phyloP scores from a whole-genome alignment of 1,140 invertebrate species.

The Matsumurasca onukii region DNA sequence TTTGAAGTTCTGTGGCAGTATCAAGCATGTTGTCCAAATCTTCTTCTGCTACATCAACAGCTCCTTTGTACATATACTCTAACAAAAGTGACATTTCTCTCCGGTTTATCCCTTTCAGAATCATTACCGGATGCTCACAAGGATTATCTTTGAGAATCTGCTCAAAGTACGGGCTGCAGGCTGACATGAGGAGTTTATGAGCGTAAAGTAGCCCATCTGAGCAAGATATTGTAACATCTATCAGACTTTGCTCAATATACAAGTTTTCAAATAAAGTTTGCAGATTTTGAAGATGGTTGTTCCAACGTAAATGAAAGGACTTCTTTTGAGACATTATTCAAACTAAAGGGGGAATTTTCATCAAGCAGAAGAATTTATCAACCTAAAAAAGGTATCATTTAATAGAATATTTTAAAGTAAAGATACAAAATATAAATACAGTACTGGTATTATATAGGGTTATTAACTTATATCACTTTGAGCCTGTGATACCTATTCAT shows the following conservation, averaged over 20 bases:
- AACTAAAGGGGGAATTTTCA: too few species aligned
- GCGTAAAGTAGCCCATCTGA: slow-evolving; percentile 55
- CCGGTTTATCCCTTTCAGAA: slow-evolving; percentile 53
- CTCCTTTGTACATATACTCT: slow-evolving; percentile 56
- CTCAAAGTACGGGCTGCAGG: slow-evolving; percentile 54
- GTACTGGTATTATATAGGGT: too few species aligned
- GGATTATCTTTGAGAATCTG: slow-evolving; percentile 52
- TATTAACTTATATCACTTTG: too few species aligned
- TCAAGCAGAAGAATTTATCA: too few species aligned
- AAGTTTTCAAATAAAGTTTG: slow-evolving; percentile 55
- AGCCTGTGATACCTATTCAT: too few species aligned
- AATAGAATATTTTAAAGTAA: too few species aligned
- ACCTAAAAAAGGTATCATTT: too few species aligned
- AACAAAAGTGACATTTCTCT: slow-evolving; percentile 53
- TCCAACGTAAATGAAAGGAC: slow-evolving; percentile 51
- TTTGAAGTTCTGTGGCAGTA: slow-evolving; percentile 52
- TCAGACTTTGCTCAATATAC: slow-evolving; percentile 56
- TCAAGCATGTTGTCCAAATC: slow-evolving; percentile 50
- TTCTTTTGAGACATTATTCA: too few species aligned
- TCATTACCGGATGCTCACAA: slow-evolving; percentile 56
- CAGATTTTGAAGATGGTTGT: slow-evolving; percentile 61
- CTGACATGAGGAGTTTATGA: slow-evolving; percentile 55
- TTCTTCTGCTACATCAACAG: slow-evolving; percentile 54
- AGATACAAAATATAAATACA: too few species aligned
- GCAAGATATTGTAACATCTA: slow-evolving; percentile 62